Evolutionary conservation across 2,113 vertebrate species (phyloP).

Genomic region (Gallinago media): DNA sequence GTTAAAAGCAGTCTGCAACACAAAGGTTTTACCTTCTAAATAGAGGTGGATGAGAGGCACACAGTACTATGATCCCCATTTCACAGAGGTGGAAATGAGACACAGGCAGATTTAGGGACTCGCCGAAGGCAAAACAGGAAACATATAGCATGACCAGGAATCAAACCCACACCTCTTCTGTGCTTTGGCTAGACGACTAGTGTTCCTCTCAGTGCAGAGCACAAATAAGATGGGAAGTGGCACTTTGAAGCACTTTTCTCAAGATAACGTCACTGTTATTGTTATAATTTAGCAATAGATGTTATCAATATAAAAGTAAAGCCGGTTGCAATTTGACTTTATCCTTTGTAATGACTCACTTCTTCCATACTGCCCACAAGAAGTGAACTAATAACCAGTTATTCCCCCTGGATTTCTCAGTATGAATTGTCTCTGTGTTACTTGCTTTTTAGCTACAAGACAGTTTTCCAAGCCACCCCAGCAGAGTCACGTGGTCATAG

Average conservation of each 20-base stretch:
- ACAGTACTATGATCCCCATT: not conserved
- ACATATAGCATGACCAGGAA: not conserved
- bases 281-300: slow-evolving; percentile 69
- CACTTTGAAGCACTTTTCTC: slow-evolving; percentile 59
- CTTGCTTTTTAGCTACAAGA: slow-evolving; percentile 25
- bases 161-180: slow-evolving; percentile 23
- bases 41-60: not conserved
- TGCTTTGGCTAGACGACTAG: not conserved
- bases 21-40: not conserved
- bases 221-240: slow-evolving; percentile 44
- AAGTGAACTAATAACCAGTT: slow-evolving; percentile 56
- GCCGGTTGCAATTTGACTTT: slow-evolving; percentile 71
- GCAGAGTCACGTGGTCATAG: not conserved
- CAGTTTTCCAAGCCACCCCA: slow-evolving; percentile 8
- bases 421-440: slow-evolving; percentile 63
- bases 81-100: slow-evolving; percentile 52
- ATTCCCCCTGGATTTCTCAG: slow-evolving; percentile 65
- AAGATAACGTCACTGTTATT: slow-evolving; percentile 68
- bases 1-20: not conserved
- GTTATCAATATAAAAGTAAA: slow-evolving; percentile 69
- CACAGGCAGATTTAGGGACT: slow-evolving; percentile 17
- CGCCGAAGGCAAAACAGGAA: slow-evolving; percentile 57
- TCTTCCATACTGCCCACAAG: slow-evolving; percentile 61
- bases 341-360: slow-evolving; percentile 67
- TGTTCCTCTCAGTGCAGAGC: not conserved